A percentile compares a stretch with the other conserved stretches of the same genome.
phyloP scores from a whole-genome alignment of 2,797 vertebrate genomes.

The Spinus olivaceus region DNA sequence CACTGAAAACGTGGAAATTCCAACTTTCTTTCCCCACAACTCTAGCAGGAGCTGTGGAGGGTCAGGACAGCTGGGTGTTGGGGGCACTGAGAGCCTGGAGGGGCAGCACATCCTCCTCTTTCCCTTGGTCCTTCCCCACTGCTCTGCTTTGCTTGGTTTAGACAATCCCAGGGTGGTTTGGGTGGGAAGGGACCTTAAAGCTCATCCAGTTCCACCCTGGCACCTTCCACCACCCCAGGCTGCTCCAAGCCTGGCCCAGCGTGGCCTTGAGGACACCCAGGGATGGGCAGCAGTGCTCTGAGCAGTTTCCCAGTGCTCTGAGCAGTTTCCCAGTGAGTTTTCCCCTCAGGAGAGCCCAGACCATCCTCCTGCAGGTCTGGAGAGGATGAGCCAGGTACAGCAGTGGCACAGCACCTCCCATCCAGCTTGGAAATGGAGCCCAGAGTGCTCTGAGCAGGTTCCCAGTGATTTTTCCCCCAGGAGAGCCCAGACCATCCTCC shows the following conservation, averaged over 20 bases:
- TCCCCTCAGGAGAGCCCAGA: no score
- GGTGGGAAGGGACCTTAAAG: not conserved
- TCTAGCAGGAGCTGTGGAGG: not conserved
- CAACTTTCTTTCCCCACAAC: not conserved
- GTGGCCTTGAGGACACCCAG: not conserved
- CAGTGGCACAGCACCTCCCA: no score
- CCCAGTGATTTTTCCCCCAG: no score
- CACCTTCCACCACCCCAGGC: not conserved
- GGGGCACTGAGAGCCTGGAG: not conserved
- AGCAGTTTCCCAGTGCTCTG: not conserved
- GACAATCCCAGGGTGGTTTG: not conserved
- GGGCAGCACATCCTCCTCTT: not conserved
- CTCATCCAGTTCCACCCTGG: not conserved
- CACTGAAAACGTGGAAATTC: not conserved
- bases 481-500: no score
- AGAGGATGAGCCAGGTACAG: no score
- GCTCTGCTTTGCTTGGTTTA: not conserved
- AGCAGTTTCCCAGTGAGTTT: no score
- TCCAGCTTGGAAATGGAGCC: no score
- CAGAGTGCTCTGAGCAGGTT: no score
- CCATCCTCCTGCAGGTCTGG: no score
- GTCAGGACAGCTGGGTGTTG: not conserved
- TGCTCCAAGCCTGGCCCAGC: not conserved
- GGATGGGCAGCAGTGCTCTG: not conserved
- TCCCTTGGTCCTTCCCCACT: not conserved